phyloP scores from a whole-genome alignment of 92 coral and sea anemone species.

The Heliopora coerulea region DNA sequence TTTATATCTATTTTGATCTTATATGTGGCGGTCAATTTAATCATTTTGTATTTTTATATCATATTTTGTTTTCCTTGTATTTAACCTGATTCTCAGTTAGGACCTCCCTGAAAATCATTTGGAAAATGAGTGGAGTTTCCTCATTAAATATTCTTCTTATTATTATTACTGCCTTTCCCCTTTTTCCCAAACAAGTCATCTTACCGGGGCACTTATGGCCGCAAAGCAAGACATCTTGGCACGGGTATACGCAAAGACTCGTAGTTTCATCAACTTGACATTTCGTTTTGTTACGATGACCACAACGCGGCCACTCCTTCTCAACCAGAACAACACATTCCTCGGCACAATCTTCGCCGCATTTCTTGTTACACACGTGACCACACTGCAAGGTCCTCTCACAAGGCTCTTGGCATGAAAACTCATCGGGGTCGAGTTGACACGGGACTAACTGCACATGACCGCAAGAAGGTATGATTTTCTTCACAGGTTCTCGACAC shows the following conservation, averaged over 20 bases:
- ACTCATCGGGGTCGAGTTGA: constrained; percentile 49
- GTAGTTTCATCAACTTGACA: constrained; percentile 62
- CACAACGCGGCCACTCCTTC: constrained; percentile 69
- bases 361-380: constrained; percentile 59
- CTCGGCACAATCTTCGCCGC: constrained; percentile 66
- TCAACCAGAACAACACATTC: constrained; percentile 41
- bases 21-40: no score
- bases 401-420: constrained; percentile 64
- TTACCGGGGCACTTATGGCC: constrained; percentile 79
- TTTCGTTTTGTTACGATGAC: constrained; percentile 54
- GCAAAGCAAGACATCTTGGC: constrained; percentile 62
- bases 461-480: constrained; percentile 59
- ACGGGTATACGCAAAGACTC: constrained; percentile 59
- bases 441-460: constrained; percentile 75
- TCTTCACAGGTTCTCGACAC: constrained; percentile 52
- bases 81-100: no score
- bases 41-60: no score
- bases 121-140: no score
- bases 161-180: no score
- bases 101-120: no score
- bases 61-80: no score
- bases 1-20: no score
- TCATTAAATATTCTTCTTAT: no score
- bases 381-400: constrained; percentile 54
- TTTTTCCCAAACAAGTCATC: not conserved